A percentile compares a stretch with the other conserved stretches of the same genome.
Evolutionary conservation across 2,888 invertebrate genomes (phyloP).

Genomic region (Rosalia funebris): DNA sequence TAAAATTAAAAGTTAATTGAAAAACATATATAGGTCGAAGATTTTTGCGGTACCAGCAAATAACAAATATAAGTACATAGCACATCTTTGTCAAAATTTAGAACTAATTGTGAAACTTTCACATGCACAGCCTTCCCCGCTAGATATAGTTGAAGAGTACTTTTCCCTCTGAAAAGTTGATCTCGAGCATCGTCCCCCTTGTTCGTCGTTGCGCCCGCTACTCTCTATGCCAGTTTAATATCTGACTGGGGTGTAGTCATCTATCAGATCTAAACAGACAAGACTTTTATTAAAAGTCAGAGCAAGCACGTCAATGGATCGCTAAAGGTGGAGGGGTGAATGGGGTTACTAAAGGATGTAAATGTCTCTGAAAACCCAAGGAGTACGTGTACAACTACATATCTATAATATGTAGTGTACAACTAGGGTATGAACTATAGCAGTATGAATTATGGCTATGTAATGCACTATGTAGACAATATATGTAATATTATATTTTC

Average conservation of each 20-base stretch:
- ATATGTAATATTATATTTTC: too few species aligned
- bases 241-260: slow-evolving; percentile 67
- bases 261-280: slow-evolving; percentile 69
- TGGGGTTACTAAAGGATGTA: slow-evolving; percentile 28
- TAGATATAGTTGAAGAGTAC: slow-evolving; percentile 47
- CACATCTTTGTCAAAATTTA: too few species aligned
- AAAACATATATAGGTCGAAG: too few species aligned
- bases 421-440: too few species aligned
- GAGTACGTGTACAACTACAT: too few species aligned
- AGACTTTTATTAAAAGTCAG: slow-evolving; percentile 69
- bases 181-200: slow-evolving; percentile 51
- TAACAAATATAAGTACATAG: too few species aligned
- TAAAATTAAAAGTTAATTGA: too few species aligned
- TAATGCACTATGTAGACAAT: too few species aligned
- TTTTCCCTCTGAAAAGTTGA: slow-evolving; percentile 55
- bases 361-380: too few species aligned
- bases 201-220: slow-evolving; percentile 38
- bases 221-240: slow-evolving; percentile 62
- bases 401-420: too few species aligned
- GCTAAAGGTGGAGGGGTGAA: slow-evolving; percentile 43
- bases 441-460: too few species aligned
- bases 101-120: slow-evolving; percentile 12
- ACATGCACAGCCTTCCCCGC: slow-evolving; percentile 30
- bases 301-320: slow-evolving; percentile 64
- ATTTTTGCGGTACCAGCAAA: too few species aligned